Evolutionary conservation across 2,113 vertebrate genomes (phyloP).

Genomic region (Pelodiscus sinensis): DNA sequence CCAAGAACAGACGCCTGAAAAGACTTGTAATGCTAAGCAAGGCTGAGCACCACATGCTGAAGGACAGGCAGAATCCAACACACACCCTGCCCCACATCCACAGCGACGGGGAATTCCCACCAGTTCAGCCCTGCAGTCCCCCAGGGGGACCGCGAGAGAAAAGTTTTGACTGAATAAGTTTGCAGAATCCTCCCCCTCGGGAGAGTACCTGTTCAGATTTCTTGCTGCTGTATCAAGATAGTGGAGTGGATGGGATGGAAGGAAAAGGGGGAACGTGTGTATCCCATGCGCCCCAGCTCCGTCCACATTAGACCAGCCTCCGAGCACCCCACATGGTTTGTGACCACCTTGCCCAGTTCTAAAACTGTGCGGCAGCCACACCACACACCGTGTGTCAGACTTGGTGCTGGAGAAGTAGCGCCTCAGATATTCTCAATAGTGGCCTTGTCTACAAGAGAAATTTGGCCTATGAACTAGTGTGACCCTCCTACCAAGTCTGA

Average conservation of each 20-base stretch:
- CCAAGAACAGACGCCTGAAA: conserved; percentile 18
- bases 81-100: background rate
- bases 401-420: background rate
- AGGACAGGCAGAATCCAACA: background rate
- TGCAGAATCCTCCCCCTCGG: too few species aligned
- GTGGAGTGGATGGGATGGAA: background rate
- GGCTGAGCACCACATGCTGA: background rate
- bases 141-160: background rate
- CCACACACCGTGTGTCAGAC: background rate
- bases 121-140: background rate
- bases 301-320: background rate
- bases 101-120: background rate
- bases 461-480: background rate
- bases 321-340: background rate
- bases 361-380: background rate
- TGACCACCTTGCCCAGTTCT: background rate
- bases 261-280: background rate
- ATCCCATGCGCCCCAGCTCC: background rate
- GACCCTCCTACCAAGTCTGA: background rate
- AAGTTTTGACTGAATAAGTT: background rate
- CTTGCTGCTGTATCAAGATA: background rate
- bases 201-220: background rate
- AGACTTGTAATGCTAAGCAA: rapidly evolving
- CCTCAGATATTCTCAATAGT: background rate
- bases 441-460: background rate